Evolutionary conservation across 35 echinoderm and acorn worm genomes (phyloP), one percentile per base, ranked within the genome.

Genomic region (Ophiothrix spiculata): DNA sequence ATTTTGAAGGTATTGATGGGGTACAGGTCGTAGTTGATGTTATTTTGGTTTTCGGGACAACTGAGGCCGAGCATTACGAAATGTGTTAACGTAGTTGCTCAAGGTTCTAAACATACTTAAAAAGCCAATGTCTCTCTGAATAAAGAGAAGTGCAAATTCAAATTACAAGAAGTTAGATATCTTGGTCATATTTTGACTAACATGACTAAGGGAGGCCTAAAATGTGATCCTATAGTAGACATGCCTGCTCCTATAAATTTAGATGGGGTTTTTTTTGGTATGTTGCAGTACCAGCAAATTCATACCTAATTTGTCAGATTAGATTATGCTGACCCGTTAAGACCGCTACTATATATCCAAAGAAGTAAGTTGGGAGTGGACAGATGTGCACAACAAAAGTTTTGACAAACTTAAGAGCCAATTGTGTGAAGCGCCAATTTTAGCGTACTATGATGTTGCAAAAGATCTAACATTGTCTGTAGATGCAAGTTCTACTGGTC

Each of bases 381-480:
- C 60, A 54, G 45, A 54, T 11, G 45, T 54, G 8, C 45, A 54
- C 21, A 21, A 54, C 8, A 54, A 54, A 11, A 11, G 45, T 54
- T 54, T 54, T 54, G 8, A 54, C 8, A 54, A 54, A 11, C 45
- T 54, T 21, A 54, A 54, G 45, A 54, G 45, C 21, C 8, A 21
- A 21, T 54, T 54, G 45, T 54, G 45, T 54, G 21, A 54, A 21
- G 45, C 45, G 21, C 45, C 45, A 11, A 21, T 54, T 54, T 54
- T 54, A 21, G 45, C 21, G 8, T 54, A 11, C 21, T 54, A 54
- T 54, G 45, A 54, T 54, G 45, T 11, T 11, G 21, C 45, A 88
- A 10, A 95, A 89, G 75, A 87, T 79, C 28, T 90, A 94, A 39
- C 83, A 81, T 33, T 86, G 25, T 79, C 76, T 75, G 90, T 86